These are phyloP conservation scores for Alcedo quadribrachys DNA, from an alignment of 2,797 vertebrate species.

Conservation along the genomic window DNA sequence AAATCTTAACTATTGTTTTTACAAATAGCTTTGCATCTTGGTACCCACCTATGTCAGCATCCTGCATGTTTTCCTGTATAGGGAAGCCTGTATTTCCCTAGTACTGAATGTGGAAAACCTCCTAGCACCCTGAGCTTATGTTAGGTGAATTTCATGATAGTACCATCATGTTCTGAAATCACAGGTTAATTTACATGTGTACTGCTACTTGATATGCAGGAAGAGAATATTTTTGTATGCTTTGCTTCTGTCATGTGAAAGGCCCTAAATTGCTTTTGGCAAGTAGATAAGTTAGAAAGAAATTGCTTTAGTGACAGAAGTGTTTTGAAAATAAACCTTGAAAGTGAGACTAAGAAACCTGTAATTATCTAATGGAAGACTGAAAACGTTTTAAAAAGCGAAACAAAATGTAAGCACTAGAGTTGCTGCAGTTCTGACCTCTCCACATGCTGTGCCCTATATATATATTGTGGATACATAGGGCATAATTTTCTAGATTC, in stretches of 20 bases:
- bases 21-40: not conserved
- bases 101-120: not conserved
- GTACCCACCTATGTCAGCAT: not conserved
- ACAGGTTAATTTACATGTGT: not conserved
- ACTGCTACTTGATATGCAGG: not conserved
- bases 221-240: not conserved
- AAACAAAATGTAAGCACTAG: not conserved
- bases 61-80: not conserved
- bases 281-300: conserved; percentile 4
- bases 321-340: conserved; percentile 54
- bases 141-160: not conserved
- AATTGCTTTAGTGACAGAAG: conserved; percentile 33
- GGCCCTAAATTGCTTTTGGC: conserved; percentile 41
- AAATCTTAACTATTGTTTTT: not conserved
- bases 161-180: not conserved
- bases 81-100: not conserved
- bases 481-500: not conserved
- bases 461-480: rapidly evolving
- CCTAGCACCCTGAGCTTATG: not conserved
- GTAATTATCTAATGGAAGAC: conserved; percentile 35
- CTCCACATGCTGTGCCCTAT: not conserved
- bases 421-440: not conserved
- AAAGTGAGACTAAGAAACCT: conserved; percentile 27
- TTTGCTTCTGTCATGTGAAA: not conserved
- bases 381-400: not conserved